Percentiles rank a stretch among this genome's conserved stretches.
Conservation (phyloP, 2,113 vertebrate species). For the Cygnus atratus region DNA sequence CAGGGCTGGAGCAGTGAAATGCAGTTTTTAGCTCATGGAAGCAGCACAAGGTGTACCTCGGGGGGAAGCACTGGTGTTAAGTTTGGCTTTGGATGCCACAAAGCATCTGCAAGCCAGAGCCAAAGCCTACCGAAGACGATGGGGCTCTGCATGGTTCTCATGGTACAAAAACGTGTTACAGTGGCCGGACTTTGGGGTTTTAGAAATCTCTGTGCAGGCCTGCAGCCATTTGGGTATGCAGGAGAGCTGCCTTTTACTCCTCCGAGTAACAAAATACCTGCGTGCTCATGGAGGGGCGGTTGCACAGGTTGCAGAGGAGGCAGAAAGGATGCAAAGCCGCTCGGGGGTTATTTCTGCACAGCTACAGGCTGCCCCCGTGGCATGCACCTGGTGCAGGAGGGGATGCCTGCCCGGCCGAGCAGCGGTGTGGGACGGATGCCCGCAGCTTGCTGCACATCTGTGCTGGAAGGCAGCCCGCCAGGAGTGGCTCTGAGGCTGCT, state of each 20-base stretch:
- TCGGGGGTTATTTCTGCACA: background rate
- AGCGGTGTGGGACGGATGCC: fast-evolving
- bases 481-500: background rate
- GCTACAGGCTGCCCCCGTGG: fast-evolving
- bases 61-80: fast-evolving
- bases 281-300: background rate
- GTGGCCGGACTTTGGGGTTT: background rate
- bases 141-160: fast-evolving
- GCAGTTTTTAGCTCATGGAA: background rate
- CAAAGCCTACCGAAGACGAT: background rate
- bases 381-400: background rate
- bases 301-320: background rate
- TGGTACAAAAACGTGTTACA: background rate
- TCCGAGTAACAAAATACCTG: fast-evolving
- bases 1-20: background rate
- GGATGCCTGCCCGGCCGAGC: background rate
- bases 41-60: background rate
- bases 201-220: background rate
- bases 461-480: fast-evolving
- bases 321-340: background rate
- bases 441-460: background rate
- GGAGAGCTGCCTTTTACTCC: background rate
- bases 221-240: background rate
- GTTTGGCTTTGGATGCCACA: background rate
- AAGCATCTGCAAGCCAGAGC: background rate